Evolutionary conservation across 2,797 vertebrate species (phyloP).

Genomic region (Adrianichthys oophorus): DNA sequence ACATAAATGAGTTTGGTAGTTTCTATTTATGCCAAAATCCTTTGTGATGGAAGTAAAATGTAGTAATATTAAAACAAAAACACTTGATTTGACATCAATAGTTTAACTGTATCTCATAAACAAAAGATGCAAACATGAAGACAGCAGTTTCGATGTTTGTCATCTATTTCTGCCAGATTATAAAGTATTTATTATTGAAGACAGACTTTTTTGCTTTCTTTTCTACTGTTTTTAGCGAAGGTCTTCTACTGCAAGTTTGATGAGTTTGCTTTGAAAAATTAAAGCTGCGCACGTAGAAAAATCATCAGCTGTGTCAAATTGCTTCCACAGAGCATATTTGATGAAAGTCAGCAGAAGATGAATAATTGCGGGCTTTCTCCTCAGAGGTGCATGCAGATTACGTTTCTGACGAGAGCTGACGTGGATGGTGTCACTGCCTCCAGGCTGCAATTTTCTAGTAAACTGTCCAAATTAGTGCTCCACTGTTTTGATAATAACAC

Average conservation of each 20-base stretch:
- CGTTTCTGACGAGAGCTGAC: constrained; percentile 2
- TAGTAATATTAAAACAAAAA: too few relatives aligned
- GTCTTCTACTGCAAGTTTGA: constrained; percentile 3
- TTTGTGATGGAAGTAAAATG: too few relatives aligned
- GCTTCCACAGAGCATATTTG: constrained; percentile 9
- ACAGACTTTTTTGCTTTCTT: not conserved
- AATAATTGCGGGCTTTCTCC: not conserved
- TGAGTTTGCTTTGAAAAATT: constrained; percentile 14
- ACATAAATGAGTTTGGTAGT: too few relatives aligned
- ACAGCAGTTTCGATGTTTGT: not conserved
- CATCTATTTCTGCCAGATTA: constrained; percentile 22
- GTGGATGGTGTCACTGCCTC: constrained; percentile 3
- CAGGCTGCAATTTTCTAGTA: constrained; percentile 19
- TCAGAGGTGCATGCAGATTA: constrained; percentile 20
- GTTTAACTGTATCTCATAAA: too few relatives aligned
- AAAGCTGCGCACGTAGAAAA: not conserved
- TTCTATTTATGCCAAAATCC: too few relatives aligned
- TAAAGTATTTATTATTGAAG: not conserved
- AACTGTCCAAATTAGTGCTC: constrained; percentile 17
- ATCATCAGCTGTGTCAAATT: not conserved
- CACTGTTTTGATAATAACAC: constrained; percentile 22
- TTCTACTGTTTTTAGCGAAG: constrained; percentile 2
- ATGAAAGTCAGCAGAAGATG: constrained; percentile 15
- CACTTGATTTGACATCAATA: too few relatives aligned
- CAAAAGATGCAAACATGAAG: not conserved